phyloP scores from a whole-genome alignment of 2,888 invertebrate species.

The Acrobeloides nanus region DNA sequence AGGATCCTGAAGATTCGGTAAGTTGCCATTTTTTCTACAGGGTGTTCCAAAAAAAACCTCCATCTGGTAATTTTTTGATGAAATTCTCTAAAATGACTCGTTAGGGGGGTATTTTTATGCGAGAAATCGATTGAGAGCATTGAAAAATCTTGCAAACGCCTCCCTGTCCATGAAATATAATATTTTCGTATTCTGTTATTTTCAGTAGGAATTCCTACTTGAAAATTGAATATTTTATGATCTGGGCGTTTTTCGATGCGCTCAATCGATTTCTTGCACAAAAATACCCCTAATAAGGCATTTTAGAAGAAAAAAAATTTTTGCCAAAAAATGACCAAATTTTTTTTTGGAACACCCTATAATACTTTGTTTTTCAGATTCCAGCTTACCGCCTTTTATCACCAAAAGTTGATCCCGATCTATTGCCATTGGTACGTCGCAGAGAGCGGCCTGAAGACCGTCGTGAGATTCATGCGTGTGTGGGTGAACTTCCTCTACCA shows the following conservation, averaged over 20 bases:
- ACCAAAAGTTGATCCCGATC: slow-evolving; percentile 56
- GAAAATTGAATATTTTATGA: too few species aligned
- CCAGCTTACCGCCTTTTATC: slow-evolving; percentile 62
- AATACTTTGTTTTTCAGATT: slow-evolving; percentile 23
- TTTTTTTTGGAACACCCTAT: not conserved
- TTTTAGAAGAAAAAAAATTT: too few species aligned
- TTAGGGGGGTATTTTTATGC: not conserved
- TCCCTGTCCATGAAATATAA: too few species aligned
- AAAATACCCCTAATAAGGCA: too few species aligned
- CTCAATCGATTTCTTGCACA: too few species aligned
- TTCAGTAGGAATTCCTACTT: too few species aligned
- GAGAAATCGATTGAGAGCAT: not conserved
- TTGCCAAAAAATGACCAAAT: too few species aligned
- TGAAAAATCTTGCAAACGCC: not conserved
- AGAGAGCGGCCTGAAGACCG: slow-evolving; percentile 21
- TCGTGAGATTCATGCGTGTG: slow-evolving; percentile 43
- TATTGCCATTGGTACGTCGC: slow-evolving; percentile 31
- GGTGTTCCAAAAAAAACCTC: too few species aligned
- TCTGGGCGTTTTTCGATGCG: too few species aligned
- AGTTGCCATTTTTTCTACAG: slow-evolving; percentile 1
- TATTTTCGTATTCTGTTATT: too few species aligned
- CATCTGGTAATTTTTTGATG: too few species aligned
- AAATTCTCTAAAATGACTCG: too few species aligned
- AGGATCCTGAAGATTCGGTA: slow-evolving; percentile 25
- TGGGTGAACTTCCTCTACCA: slow-evolving; percentile 45